These are phyloP conservation scores for Cyclargus thomasi DNA, from an alignment of 1,140 invertebrate genomes.

Conservation along the genomic window DNA sequence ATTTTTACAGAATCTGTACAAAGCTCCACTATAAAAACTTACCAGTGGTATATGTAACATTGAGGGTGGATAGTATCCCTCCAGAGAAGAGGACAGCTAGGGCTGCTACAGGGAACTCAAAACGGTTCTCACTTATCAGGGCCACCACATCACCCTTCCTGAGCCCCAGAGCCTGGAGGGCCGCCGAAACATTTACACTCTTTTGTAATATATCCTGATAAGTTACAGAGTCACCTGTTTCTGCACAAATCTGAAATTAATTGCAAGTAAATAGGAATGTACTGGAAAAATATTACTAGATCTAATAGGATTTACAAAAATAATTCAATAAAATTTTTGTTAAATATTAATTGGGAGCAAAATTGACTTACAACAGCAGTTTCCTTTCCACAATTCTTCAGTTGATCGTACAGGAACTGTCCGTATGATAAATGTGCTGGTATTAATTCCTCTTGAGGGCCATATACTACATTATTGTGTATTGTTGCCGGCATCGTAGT, in stretches of 20 bases:
- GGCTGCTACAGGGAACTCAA: slow-evolving; percentile 68
- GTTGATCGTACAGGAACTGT: slow-evolving; percentile 58
- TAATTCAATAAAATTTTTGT: too few relatives aligned
- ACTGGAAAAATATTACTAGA: too few relatives aligned
- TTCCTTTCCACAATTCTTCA: slow-evolving; percentile 54
- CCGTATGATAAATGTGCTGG: slow-evolving; percentile 67
- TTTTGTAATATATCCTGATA: slow-evolving; percentile 63
- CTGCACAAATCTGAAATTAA: slow-evolving; percentile 64
- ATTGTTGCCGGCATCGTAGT: slow-evolving; percentile 43
- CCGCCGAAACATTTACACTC: slow-evolving; percentile 66
- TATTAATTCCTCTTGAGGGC: slow-evolving; percentile 52
- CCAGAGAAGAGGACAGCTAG: slow-evolving; percentile 68
- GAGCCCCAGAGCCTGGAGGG: slow-evolving; percentile 57
- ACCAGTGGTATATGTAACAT: slow-evolving; percentile 75
- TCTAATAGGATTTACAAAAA: too few relatives aligned
- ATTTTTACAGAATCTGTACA: too few relatives aligned
- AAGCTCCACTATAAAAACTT: slow-evolving; percentile 28
- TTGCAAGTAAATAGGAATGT: slow-evolving; percentile 18
- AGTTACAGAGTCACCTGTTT: slow-evolving; percentile 61
- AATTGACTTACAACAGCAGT: slow-evolving; percentile 48
- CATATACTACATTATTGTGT: slow-evolving; percentile 55
- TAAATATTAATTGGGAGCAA: slow-evolving; percentile 10
- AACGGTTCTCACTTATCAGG: slow-evolving; percentile 74
- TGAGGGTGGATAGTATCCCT: slow-evolving; percentile 68
- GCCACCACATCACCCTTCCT: slow-evolving; percentile 70